These are phyloP conservation scores for Trinectes maculatus DNA, from an alignment of 2,113 vertebrate genomes.

Conservation along the genomic window DNA sequence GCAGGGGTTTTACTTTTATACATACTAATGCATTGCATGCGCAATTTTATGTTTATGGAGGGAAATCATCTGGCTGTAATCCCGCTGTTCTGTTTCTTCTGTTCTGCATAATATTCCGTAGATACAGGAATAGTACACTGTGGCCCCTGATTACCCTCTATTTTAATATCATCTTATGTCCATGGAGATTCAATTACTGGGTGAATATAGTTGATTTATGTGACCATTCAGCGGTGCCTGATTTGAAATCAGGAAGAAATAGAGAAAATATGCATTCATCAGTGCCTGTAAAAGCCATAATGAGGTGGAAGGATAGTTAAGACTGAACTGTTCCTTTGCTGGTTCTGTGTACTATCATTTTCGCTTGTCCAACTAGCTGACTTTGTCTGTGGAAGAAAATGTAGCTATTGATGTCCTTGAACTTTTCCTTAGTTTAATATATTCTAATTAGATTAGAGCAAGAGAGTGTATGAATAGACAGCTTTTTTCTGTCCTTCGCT, in stretches of 20 bases:
- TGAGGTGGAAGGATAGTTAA: conserved; percentile 41
- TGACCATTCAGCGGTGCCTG: conserved; percentile 36
- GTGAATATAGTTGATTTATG: conserved; percentile 64
- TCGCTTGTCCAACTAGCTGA: conserved; percentile 26
- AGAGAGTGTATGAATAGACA: conserved; percentile 57
- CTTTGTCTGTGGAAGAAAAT: conserved; percentile 29
- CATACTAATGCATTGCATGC: background rate
- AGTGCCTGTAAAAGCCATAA: conserved; percentile 43
- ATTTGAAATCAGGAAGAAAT: conserved; percentile 59
- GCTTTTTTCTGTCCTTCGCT: conserved; percentile 65
- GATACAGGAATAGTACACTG: conserved; percentile 21
- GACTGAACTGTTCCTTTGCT: conserved; percentile 37
- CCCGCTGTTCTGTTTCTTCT: background rate
- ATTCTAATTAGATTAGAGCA: conserved; percentile 75
- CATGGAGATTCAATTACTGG: conserved; percentile 65
- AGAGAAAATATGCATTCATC: conserved; percentile 54
- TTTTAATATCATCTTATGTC: conserved; percentile 53
- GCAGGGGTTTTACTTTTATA: conserved; percentile 2
- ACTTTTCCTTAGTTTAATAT: conserved; percentile 72
- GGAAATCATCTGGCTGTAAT: background rate
- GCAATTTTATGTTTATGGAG: background rate
- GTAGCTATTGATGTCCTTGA: conserved; percentile 65
- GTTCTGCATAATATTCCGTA: conserved; percentile 14
- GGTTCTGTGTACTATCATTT: conserved; percentile 22
- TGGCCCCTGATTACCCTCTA: conserved; percentile 60